Base-by-base conservation (phyloP, 2,113 vertebrate species). In the Antennarius striatus region DNA sequence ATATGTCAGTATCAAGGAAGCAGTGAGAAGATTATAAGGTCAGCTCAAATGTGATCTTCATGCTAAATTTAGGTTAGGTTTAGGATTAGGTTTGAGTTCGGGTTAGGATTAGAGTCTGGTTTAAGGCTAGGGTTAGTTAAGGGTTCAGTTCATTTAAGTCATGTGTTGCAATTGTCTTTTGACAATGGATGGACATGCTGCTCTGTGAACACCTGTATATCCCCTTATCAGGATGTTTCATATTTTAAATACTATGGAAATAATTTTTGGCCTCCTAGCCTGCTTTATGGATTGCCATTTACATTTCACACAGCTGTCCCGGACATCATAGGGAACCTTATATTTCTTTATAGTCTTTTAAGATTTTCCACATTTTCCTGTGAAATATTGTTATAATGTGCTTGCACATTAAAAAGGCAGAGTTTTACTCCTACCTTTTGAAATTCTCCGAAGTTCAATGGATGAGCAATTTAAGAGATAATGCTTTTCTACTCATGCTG, bases 331-430 rank as follows among this genome's bases (percentile, higher is more conserved):
- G 14, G 77, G 75, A 74, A 52, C 54, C 63, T 67, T 47, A 70
- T 53, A 43, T 75, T 82, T 78, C 71, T 83, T 79, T 84, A 79
- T 80, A 76, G n/a, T n/a, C n/a, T n/a, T n/a, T n/a, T 36, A 36
- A 36, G 32, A 36, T 36, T 71, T 77, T 57, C 63, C 70, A 57
- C 51, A 73, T 81, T 76, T 56, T 73, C 63, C 67, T 77, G 54
- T 49, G 55, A 30, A 62, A 43, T 75, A 59, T 36, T 36, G 32
- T 72, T 17, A 22, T 71, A 49, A n/a, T 72, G 29, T 73, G 57
- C 64, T 43, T 3, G 4, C 11, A 43, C 9, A 43, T 43, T 3
- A 43, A 43, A 43, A 43, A 12, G 42, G 42, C 48, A 77, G 5
- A 12, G 39, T 72, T 61, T 76, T 54, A 66, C 8, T 15, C 4